Base-by-base conservation (phyloP, 2,888 invertebrate species). In the Cyaniris semiargus region DNA sequence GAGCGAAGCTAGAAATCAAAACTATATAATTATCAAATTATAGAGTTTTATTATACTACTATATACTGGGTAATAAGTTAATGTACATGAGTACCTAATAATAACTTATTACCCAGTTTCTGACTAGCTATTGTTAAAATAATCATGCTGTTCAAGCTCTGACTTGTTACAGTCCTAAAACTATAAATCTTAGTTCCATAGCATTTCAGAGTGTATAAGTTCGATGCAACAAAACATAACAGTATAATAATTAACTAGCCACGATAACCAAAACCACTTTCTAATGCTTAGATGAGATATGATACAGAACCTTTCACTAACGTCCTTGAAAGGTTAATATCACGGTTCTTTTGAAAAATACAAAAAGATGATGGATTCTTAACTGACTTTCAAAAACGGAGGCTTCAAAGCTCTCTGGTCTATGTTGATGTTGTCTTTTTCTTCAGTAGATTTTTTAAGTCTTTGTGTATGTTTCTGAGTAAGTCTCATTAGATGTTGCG, bases 231-330 rank as follows among this genome's bases (percentile, higher is more conserved):
- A 72, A 71, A 72, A 72, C 72, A 44, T 44, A 72, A 44, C 72
- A 72, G 74, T 74, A 23, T 72, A 48, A 21, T 72, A 53, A 74
- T 74, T 74, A 53, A 48, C 13, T 38, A 44, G 72, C 72, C 23
- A 23, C 72, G 38, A 44, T 60, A 13, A 56, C 18, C 70, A 18
- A 70, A 76, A 70, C 48, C 78, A 79, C 80, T 80, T 80, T 80
- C 80, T 79, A 80, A 78, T 79, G 70, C 71, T 15, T 71, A 66
- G 75, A 48, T 70, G 77, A 75, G 76, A 71, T 58, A 76, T 78
- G 76, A 77, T 76, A 76, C 77, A 44, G 70, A 77, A 77, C 79
- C 79, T 79, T 79, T 79, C 79, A 79, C 79, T 78, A 70, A 77
- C 75, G 79, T 79, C 77, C 78, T 79, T 79, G 78, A 76, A 75